A percentile compares a stretch with the other conserved stretches of the same genome.
Conservation (phyloP, 1,140 invertebrate species). For the Chrysomallon squamiferum region DNA sequence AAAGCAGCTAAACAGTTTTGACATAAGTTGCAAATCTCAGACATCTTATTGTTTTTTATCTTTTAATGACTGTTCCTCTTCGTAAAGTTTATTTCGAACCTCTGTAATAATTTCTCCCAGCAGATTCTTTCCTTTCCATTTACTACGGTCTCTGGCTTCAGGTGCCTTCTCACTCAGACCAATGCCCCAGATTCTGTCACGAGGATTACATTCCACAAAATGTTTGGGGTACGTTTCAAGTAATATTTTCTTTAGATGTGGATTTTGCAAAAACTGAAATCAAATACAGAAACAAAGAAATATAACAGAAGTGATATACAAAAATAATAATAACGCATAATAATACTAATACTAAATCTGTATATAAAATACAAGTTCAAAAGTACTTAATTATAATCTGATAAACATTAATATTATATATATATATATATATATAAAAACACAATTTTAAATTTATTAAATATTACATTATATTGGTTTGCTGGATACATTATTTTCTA, state of each 20-base stretch:
- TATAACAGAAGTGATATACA: background rate
- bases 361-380: background rate
- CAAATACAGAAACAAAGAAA: background rate
- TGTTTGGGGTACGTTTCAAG: conserved; percentile 45
- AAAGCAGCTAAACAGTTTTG: too few relatives aligned
- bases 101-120: conserved; percentile 54
- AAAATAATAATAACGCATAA: background rate
- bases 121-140: conserved; percentile 57
- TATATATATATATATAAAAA: background rate
- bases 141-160: conserved; percentile 29
- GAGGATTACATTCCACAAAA: conserved; percentile 56
- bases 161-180: conserved; percentile 44
- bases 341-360: background rate
- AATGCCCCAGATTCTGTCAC: conserved; percentile 59
- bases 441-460: background rate
- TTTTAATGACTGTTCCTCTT: conserved; percentile 21
- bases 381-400: background rate
- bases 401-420: background rate
- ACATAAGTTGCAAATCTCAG: too few relatives aligned
- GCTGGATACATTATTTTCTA: too few relatives aligned
- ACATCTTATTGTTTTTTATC: too few relatives aligned
- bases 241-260: conserved; percentile 33
- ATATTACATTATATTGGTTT: background rate
- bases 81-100: conserved; percentile 43
- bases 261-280: conserved; percentile 56